A percentile compares a stretch with the other conserved stretches of the same genome.
Conservation (phyloP, 2,797 vertebrate genomes). For the Neopelma chrysocephalum region DNA sequence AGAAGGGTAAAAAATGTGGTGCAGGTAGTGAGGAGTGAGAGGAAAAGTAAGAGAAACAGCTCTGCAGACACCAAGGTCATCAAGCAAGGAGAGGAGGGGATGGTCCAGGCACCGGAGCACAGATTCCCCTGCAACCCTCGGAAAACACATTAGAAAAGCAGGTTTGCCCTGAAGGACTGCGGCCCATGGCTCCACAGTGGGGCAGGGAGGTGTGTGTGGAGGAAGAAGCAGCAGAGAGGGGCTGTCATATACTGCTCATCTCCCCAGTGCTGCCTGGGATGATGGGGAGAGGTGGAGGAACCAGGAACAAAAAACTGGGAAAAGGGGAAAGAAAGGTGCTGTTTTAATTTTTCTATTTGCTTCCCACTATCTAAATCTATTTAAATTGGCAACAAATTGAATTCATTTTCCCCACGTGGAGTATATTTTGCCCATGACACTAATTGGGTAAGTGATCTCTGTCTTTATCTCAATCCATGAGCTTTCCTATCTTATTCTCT, state of each 20-base stretch:
- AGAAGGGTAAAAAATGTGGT: rapidly evolving
- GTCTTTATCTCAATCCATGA: not conserved
- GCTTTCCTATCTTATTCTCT: not conserved
- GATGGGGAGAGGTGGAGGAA: not conserved
- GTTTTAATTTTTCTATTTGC: not conserved
- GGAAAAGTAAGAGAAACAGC: not conserved
- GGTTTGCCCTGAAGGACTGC: not conserved
- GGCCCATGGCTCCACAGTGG: rapidly evolving
- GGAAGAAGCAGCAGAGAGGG: not conserved
- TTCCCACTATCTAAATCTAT: not conserved
- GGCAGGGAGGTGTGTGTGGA: not conserved
- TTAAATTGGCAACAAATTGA: not conserved
- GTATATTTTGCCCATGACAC: not conserved
- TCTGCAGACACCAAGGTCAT: not conserved
- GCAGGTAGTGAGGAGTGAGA: not conserved
- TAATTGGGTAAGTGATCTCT: not conserved
- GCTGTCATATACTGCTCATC: not conserved
- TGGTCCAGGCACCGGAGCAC: not conserved
- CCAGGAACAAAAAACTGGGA: not conserved
- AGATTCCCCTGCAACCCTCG: rapidly evolving
- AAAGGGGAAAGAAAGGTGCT: not conserved
- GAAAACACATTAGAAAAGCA: not conserved
- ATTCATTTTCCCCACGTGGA: not conserved
- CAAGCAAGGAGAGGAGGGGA: not conserved
- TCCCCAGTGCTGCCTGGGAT: too few relatives aligned